These are phyloP conservation scores for Spicauda simplicius DNA, from an alignment of 2,888 invertebrate genomes.

Conservation along the genomic window DNA sequence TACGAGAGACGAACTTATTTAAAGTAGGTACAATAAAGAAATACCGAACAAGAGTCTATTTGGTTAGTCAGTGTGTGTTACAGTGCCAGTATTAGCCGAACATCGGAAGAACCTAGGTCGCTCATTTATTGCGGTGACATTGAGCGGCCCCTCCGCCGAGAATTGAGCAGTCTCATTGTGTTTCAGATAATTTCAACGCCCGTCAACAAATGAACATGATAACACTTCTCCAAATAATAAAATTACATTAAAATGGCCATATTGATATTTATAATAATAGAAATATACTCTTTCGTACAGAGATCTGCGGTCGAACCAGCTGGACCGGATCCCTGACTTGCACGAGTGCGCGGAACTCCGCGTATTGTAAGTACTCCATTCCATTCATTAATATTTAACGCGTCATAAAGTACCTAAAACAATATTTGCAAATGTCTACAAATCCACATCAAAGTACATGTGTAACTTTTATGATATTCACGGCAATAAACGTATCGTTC, in stretches of 20 bases:
- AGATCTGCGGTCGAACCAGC: conserved; percentile 93
- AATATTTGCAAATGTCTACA: too few relatives aligned
- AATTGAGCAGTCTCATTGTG: not conserved
- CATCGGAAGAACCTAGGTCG: not conserved
- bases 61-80: not conserved
- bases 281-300: conserved; percentile 70
- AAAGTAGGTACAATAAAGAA: too few relatives aligned
- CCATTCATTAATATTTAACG: too few relatives aligned
- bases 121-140: conserved; percentile 3
- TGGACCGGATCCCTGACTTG: conserved; percentile 91
- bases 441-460: too few relatives aligned
- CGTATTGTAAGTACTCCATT: conserved; percentile 89
- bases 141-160: not conserved
- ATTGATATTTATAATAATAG: not conserved
- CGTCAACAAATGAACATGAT: conserved; percentile 8
- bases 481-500: too few relatives aligned
- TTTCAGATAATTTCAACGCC: not conserved
- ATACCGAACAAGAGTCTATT: not conserved
- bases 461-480: too few relatives aligned
- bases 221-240: not conserved
- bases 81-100: not conserved
- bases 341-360: conserved; percentile 91
- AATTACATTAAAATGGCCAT: too few relatives aligned
- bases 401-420: too few relatives aligned
- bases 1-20: too few relatives aligned